Base-by-base conservation (phyloP, 2,113 vertebrate species). In the Cricetomys ansorgei region DNA sequence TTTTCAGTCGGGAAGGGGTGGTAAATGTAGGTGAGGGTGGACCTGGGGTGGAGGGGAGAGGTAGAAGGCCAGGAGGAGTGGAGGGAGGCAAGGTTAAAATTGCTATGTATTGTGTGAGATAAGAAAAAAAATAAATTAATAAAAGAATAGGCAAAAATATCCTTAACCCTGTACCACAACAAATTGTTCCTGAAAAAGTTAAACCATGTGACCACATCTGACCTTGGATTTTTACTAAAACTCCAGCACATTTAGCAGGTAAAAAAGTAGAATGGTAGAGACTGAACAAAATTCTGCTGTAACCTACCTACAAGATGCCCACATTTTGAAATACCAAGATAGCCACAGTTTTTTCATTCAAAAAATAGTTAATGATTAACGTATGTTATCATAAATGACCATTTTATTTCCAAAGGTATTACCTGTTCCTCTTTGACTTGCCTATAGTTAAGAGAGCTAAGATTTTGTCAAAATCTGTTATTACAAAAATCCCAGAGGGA, bases 311-410 rank as follows among this genome's bases (percentile, higher is more conserved):
- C 1, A 48, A 75, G 59, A 64, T 73, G 67, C 50, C 79, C 31
- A 59, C 13, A 37, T 67, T 94, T 97, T 94, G 62, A 95, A 95
- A 95, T 77, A 34, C 64, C 37, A 50, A 84, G 48, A 31, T 69
- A 92, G 80, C 7, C 7, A 69, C 55, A 87, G n/a, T 76, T 40
- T 92, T 72, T 27, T 89, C 77, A 88, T 57, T 23, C 48, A n/a
- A 92, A 65, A 87, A 77, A 83, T 48, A 95, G 37, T 83, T 88
- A 86, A 72, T 77, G 75, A 55, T 91, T 92, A 53, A 23, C 77
- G 17, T 76, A 87, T 90, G 10, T 45, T 75, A 72, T 27, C 34
- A 80, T 64, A 69, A 88, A 92, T 94, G 17, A 83, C 72, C 27
- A 88, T 81, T 83, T 94, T 89, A 2, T 87, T 92, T 95, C 91